Evolutionary conservation across 1,140 invertebrate species (phyloP), one percentile per base, ranked within the genome.

Genomic region (Pseudomyrmex pallidus): DNA sequence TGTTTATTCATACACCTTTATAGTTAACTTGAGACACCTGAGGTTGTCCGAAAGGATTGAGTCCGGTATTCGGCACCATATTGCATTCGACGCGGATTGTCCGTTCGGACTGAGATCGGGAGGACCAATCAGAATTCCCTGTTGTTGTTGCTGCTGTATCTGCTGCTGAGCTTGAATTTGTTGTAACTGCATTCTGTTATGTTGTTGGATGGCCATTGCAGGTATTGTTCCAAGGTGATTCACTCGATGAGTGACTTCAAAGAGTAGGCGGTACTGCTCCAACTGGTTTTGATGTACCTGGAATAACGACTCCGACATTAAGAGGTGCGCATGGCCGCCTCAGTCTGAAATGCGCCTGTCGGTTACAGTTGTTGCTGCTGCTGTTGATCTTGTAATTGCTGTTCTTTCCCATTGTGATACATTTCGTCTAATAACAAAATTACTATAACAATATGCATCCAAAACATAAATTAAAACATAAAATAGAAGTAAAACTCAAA

Each of bases 341-440:
- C n/a, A 94, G 74, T 77, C 90, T 83, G 0, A 90, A 88, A 68
- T 2, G 89, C 70, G 61, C 87, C 90, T 0, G 92, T 85, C 73
- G 94, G 95, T 87, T 95, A 95, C 85, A 94, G 95, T 83, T 95
- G 95, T 67, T 94, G 93, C 50, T 95, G 94, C 77, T 94, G 93
- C 44, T 94, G 94, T 76, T 95, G 94, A n/a, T 94, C 85, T 83
- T 95, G 94, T 20, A 94, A 94, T 84, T 95, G 67, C 17, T 96
- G 96, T 91, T 98, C 97, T 94, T 98, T 97, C 70, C 98, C 96
- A 90, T 98, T 98, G 82, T 98, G 97, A 17, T 97, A 94, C 91
- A 98, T 98, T 90, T 98, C 97, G 90, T 98, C 97, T 86, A 82
- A 66, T 56, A 13, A 13, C 48, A 8, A 48, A 77, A 67, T 46